Evolutionary conservation across 2,113 vertebrate species (phyloP).

Genomic region (Tamias sibiricus): DNA sequence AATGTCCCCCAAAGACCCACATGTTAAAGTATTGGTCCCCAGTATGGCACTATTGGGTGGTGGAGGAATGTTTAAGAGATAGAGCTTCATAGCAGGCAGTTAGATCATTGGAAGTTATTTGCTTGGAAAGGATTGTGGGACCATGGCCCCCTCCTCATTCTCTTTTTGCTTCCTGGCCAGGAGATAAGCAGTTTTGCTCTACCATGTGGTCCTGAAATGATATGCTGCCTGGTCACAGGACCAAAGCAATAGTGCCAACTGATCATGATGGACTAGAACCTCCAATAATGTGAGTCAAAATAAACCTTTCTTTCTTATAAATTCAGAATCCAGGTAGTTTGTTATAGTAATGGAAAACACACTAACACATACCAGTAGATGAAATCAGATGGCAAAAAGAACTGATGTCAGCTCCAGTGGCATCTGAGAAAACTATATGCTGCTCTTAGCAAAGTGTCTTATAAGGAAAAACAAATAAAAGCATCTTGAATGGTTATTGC

Average conservation of each 20-base stretch:
- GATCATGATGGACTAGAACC: too few species aligned
- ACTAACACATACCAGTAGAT: not conserved
- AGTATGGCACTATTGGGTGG: not conserved
- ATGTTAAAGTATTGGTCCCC: not conserved
- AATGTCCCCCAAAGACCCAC: too few species aligned
- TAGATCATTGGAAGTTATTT: not conserved
- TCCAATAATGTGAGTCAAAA: not conserved
- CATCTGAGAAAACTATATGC: not conserved
- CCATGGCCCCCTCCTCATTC: too few species aligned
- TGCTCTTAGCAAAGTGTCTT: not conserved
- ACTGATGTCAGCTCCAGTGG: not conserved
- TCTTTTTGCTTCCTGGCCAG: not conserved
- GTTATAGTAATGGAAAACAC: not conserved
- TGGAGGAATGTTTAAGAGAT: too few species aligned
- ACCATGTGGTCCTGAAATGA: not conserved
- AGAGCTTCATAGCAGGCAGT: rapidly evolving
- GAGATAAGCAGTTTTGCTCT: too few species aligned
- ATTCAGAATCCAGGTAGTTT: not conserved
- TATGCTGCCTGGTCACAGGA: too few species aligned
- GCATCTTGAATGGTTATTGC: not conserved
- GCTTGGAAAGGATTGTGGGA: not conserved
- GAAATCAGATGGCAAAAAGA: not conserved
- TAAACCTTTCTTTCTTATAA: not conserved
- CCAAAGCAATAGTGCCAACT: not conserved
- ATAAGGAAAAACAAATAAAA: not conserved